These are phyloP conservation scores for Anableps anableps DNA, from an alignment of 2,797 vertebrate genomes.

Conservation along the genomic window DNA sequence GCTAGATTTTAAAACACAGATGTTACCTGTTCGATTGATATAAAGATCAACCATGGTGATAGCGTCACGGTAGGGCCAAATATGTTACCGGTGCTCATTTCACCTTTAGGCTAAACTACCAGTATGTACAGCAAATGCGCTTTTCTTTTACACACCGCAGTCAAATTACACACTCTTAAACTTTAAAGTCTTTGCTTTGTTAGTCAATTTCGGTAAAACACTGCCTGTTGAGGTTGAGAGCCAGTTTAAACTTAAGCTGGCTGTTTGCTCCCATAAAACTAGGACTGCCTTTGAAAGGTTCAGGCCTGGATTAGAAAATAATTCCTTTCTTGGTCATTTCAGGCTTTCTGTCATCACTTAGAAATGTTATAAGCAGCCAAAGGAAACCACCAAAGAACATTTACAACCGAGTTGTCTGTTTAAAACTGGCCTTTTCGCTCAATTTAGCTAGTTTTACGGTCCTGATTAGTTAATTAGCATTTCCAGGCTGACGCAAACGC, in stretches of 20 bases:
- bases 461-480: constrained; percentile 42
- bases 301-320: neutral
- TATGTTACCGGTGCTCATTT: neutral
- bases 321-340: constrained; percentile 5
- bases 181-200: neutral
- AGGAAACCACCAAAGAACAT: constrained; percentile 9
- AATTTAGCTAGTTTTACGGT: constrained; percentile 25
- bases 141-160: neutral
- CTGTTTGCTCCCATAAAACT: constrained; percentile 16
- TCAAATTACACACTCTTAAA: neutral
- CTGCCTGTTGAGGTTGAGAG: neutral
- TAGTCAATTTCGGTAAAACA: neutral
- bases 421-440: constrained; percentile 18
- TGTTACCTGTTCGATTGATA: neutral
- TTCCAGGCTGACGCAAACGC: constrained; percentile 15
- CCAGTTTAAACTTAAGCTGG: neutral
- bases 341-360: constrained; percentile 32
- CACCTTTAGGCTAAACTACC: neutral
- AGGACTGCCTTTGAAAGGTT: neutral
- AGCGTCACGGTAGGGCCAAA: neutral
- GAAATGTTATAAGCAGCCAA: constrained; percentile 10
- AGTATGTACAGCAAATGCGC: neutral
- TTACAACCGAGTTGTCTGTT: constrained; percentile 17
- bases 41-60: neutral
- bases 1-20: neutral